These are phyloP conservation scores for Cinara cedri DNA, from an alignment of 2,888 invertebrate species.

Conservation along the genomic window DNA sequence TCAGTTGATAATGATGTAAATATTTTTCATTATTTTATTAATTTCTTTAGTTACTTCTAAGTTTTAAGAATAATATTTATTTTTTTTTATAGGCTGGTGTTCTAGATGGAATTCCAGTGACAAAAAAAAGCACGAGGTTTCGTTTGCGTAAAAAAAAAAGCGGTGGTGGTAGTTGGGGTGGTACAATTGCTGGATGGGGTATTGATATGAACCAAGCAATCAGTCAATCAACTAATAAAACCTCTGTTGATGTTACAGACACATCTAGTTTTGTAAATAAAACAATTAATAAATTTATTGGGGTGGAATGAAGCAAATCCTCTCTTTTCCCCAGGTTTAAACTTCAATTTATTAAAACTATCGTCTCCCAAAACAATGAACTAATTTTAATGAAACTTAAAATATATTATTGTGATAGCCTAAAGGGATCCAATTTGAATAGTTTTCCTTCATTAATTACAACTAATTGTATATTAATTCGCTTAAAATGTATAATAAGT, in stretches of 20 bases:
- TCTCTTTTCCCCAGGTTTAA: too few relatives aligned
- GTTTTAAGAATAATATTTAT: background rate
- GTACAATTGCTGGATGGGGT: conserved; percentile 58
- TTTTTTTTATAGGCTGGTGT: conserved; percentile 39
- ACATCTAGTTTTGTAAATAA: conserved; percentile 39
- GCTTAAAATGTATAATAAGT: too few relatives aligned
- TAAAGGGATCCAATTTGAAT: too few relatives aligned
- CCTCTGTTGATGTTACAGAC: conserved; percentile 28
- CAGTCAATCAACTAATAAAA: conserved; percentile 40
- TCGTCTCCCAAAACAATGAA: too few relatives aligned
- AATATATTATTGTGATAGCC: too few relatives aligned
- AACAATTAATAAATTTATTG: too few relatives aligned
- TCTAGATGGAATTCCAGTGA: conserved; percentile 69
- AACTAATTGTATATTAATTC: too few relatives aligned
- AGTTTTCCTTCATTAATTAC: too few relatives aligned
- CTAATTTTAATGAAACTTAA: too few relatives aligned
- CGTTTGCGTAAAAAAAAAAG: conserved; percentile 73
- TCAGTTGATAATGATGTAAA: conserved; percentile 64
- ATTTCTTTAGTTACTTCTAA: conserved; percentile 8
- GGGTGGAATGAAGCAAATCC: too few relatives aligned
- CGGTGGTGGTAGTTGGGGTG: conserved; percentile 59
- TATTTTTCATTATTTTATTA: background rate
- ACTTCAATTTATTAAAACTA: too few relatives aligned
- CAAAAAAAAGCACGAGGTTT: conserved; percentile 75
- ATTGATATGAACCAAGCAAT: conserved; percentile 50